Percentiles rank a stretch among this genome's conserved stretches.
phyloP scores from a whole-genome alignment of 2,888 invertebrate species.

The Synergus japonicus region DNA sequence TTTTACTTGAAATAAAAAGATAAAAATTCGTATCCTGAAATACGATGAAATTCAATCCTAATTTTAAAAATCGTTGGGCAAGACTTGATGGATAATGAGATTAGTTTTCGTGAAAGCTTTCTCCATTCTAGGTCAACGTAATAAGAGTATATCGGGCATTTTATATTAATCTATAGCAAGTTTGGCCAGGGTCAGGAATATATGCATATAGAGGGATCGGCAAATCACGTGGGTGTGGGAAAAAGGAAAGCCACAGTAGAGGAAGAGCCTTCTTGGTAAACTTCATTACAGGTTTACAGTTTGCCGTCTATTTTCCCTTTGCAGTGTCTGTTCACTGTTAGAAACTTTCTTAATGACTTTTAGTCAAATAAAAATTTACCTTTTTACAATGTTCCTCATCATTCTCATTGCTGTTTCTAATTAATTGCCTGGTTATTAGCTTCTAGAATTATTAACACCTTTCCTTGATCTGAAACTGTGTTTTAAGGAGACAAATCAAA shows the following conservation, averaged over 20 bases:
- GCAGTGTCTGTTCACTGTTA: background rate
- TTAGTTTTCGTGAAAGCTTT: conserved; percentile 37
- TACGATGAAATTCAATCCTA: conserved; percentile 26
- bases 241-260: background rate
- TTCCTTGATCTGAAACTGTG: background rate
- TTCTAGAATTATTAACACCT: conserved; percentile 40
- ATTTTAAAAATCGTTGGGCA: conserved; percentile 19
- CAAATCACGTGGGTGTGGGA: conserved; percentile 13
- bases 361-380: background rate
- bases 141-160: background rate
- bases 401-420: conserved; percentile 56
- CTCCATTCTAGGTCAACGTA: background rate
- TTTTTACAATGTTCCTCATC: conserved; percentile 46
- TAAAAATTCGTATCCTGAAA: conserved; percentile 14
- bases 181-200: conserved; percentile 6
- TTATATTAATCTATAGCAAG: conserved; percentile 1
- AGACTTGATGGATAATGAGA: conserved; percentile 19
- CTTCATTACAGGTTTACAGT: conserved; percentile 25
- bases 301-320: conserved; percentile 9
- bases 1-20: conserved; percentile 28
- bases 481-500: background rate
- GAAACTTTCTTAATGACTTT: background rate
- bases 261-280: conserved; percentile 20
- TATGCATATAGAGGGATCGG: conserved; percentile 8
- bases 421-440: conserved; percentile 64